Conservation (phyloP, 2,888 invertebrate species). For the Phyllotreta striolata region DNA sequence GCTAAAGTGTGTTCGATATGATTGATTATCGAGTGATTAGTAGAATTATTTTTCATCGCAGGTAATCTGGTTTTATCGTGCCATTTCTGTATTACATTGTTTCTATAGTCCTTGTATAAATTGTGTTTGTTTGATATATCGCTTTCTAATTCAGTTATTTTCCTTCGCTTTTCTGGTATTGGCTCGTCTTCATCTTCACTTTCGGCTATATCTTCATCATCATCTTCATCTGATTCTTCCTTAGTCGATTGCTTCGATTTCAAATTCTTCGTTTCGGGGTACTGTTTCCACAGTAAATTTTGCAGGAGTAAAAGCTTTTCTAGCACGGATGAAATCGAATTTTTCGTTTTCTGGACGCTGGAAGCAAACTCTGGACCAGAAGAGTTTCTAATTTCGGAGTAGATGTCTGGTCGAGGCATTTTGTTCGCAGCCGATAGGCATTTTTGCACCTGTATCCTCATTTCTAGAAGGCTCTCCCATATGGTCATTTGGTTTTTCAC, state of each 20-base stretch:
- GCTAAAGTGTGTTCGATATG: conserved; percentile 87
- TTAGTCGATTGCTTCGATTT: conserved; percentile 29
- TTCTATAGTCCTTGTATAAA: conserved; percentile 73
- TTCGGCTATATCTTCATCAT: conserved; percentile 50
- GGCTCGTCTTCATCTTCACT: conserved; percentile 44
- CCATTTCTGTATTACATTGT: conserved; percentile 91
- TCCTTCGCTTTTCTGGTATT: conserved; percentile 63
- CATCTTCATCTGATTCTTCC: conserved; percentile 55
- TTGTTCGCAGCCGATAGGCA: conserved; percentile 78
- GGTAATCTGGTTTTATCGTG: conserved; percentile 87
- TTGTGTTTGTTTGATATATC: conserved; percentile 67
- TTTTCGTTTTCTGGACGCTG: conserved; percentile 64
- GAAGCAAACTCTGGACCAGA: conserved; percentile 63
- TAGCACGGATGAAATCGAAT: conserved; percentile 67
- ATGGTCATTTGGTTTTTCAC: conserved; percentile 75
- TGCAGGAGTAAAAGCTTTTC: conserved; percentile 72
- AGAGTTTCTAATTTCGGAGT: conserved; percentile 60
- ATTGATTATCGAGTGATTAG: conserved; percentile 68
- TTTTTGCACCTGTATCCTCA: conserved; percentile 88
- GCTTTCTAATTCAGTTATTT: conserved; percentile 67
- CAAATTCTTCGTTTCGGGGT: conserved; percentile 74
- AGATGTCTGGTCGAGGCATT: conserved; percentile 73
- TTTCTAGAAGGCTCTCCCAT: conserved; percentile 88
- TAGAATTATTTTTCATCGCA: conserved; percentile 69
- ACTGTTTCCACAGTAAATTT: conserved; percentile 67